Percentiles rank a stretch among this genome's conserved stretches.
phyloP scores from a whole-genome alignment of 2,888 invertebrate genomes.

The Helobdella robusta region DNA sequence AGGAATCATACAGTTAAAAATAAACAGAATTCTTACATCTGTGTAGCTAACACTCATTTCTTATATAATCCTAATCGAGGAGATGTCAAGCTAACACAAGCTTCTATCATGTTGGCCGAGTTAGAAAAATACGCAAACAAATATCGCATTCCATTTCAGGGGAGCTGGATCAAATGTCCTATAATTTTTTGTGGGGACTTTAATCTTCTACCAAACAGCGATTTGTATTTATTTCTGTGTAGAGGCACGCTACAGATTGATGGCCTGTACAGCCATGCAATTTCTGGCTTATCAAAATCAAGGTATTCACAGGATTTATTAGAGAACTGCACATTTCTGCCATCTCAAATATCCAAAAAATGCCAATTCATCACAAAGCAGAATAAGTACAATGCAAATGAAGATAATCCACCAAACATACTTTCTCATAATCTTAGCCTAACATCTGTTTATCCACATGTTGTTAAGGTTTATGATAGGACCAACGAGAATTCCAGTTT shows the following conservation, averaged over 20 bases:
- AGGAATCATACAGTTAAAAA: not conserved
- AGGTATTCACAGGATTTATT: slow-evolving; percentile 35
- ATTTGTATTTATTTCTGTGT: slow-evolving; percentile 62
- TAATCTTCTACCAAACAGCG: slow-evolving; percentile 68
- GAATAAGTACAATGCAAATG: not conserved
- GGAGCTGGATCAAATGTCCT: slow-evolving; percentile 63
- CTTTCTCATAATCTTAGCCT: slow-evolving; percentile 63
- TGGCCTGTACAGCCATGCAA: slow-evolving; percentile 41
- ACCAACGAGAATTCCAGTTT: slow-evolving; percentile 39
- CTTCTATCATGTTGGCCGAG: slow-evolving; percentile 71
- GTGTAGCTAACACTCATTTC: slow-evolving; percentile 69
- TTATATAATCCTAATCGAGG: slow-evolving; percentile 80
- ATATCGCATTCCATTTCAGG: not conserved
- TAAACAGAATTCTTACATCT: slow-evolving; percentile 2
- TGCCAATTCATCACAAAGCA: slow-evolving; percentile 8
- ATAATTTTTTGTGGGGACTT: slow-evolving; percentile 85
- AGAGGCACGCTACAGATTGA: slow-evolving; percentile 56
- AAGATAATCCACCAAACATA: slow-evolving; percentile 47
- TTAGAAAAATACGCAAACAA: slow-evolving; percentile 55
- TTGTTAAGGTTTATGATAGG: slow-evolving; percentile 32
- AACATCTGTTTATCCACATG: slow-evolving; percentile 61
- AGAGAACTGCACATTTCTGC: slow-evolving; percentile 27
- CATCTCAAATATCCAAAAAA: slow-evolving; percentile 49
- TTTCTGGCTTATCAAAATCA: slow-evolving; percentile 9
- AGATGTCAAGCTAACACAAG: slow-evolving; percentile 80